phyloP scores from a whole-genome alignment of 2,888 invertebrate genomes.

The Plagiodera versicolora region DNA sequence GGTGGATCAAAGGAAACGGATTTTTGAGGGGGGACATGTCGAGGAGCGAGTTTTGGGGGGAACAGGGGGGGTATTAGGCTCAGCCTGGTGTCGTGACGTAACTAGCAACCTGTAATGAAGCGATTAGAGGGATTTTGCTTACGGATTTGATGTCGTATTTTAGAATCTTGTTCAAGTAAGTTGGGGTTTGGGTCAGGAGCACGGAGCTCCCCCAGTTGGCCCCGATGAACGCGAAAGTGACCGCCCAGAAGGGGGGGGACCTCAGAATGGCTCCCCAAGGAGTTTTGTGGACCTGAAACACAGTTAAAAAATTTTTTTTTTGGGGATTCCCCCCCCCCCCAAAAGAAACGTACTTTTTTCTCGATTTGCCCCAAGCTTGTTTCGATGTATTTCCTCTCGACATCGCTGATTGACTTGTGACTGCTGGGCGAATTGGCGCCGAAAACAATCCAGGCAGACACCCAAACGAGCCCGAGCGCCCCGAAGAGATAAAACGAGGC shows the following conservation, averaged over 20 bases:
- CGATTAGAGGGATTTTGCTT: slow-evolving; percentile 25
- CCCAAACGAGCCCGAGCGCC: slow-evolving; percentile 64
- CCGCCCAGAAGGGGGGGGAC: slow-evolving; percentile 75
- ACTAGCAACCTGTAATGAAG: too few species aligned
- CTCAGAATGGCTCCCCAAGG: slow-evolving; percentile 77
- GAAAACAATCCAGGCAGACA: slow-evolving; percentile 61
- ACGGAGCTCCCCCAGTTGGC: slow-evolving; percentile 86
- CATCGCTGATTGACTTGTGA: slow-evolving; percentile 62
- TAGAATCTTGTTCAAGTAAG: slow-evolving; percentile 74
- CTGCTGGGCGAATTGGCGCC: slow-evolving; percentile 69
- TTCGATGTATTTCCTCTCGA: slow-evolving; percentile 70
- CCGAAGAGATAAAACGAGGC: slow-evolving; percentile 78
- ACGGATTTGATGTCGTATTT: slow-evolving; percentile 72
- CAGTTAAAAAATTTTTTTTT: slow-evolving; percentile 2
- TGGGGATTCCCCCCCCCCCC: too few species aligned
- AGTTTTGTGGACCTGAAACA: slow-evolving; percentile 52
- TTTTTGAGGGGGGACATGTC: too few species aligned
- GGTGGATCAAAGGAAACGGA: too few species aligned
- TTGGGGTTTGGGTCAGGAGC: slow-evolving; percentile 77
- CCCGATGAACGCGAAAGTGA: slow-evolving; percentile 71
- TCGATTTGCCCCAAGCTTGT: slow-evolving; percentile 34
- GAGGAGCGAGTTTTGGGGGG: too few species aligned
- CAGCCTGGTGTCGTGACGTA: too few species aligned
- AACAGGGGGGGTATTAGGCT: too few species aligned
- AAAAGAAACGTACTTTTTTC: slow-evolving; percentile 60